Conservation (phyloP, 2,888 invertebrate species). For the Leptopilina syphax region DNA sequence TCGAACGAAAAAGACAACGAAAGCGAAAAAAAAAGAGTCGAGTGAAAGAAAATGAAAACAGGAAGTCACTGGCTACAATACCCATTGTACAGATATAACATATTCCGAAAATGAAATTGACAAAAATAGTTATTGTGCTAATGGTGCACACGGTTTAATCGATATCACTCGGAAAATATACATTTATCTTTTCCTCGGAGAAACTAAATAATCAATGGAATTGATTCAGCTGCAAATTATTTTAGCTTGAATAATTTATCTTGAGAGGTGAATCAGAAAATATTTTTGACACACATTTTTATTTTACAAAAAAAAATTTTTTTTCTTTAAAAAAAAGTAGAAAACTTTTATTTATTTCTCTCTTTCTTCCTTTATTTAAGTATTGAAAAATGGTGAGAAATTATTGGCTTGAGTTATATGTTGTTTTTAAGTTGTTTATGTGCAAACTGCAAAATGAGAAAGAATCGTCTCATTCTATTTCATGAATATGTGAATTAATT, state of each 20-base stretch:
- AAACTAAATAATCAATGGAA: constrained; percentile 10
- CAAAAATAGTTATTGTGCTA: neutral
- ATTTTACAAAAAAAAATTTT: no score
- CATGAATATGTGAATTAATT: constrained; percentile 29
- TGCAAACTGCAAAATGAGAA: neutral
- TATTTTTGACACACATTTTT: neutral
- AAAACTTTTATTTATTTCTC: no score
- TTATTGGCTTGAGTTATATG: neutral
- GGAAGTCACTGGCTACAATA: constrained; percentile 11
- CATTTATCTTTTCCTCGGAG: neutral
- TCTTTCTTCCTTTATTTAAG: no score
- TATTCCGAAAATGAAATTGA: neutral
- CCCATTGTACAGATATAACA: neutral
- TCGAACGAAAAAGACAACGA: constrained; percentile 38
- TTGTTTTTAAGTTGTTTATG: neutral
- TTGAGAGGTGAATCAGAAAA: constrained; percentile 10
- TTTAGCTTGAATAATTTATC: constrained; percentile 1
- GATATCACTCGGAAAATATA: neutral
- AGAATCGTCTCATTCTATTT: neutral
- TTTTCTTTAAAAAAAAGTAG: no score
- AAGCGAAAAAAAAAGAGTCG: constrained; percentile 24
- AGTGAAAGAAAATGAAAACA: constrained; percentile 18
- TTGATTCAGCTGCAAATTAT: neutral
- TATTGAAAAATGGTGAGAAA: neutral
- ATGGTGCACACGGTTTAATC: neutral